A percentile compares a stretch with the other conserved stretches of the same genome.
These are phyloP conservation scores for Halcyon leucocephala DNA, from an alignment of 2,797 vertebrate species.

Conservation along the genomic window DNA sequence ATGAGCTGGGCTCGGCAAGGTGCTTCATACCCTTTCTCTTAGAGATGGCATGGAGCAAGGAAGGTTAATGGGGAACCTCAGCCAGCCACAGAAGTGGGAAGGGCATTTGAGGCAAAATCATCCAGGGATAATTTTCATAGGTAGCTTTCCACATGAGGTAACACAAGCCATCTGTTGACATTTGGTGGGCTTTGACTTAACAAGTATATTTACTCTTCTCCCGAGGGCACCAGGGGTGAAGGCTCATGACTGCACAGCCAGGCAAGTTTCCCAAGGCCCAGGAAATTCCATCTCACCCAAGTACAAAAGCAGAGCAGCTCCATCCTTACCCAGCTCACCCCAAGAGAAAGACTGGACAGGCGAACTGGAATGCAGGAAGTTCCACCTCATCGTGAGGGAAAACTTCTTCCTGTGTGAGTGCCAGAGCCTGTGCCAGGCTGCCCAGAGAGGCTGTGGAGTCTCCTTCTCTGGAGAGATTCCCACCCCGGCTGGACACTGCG, in stretches of 20 bases:
- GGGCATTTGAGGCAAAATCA: background rate
- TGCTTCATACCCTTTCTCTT: background rate
- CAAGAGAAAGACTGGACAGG: background rate
- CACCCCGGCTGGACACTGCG: too few relatives aligned
- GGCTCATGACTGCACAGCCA: background rate
- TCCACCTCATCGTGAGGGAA: too few relatives aligned
- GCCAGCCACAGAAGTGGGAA: background rate
- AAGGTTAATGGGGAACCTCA: background rate
- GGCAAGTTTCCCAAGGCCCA: background rate
- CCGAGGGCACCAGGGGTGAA: background rate
- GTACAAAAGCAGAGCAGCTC: background rate
- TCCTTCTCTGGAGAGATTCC: too few relatives aligned
- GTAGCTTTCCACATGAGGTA: background rate
- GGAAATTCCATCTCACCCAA: background rate
- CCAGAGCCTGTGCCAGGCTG: too few relatives aligned
- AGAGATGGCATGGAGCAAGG: background rate
- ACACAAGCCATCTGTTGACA: background rate
- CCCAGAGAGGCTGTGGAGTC: too few relatives aligned
- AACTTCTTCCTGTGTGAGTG: too few relatives aligned
- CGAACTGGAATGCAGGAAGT: too few relatives aligned
- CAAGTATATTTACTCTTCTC: background rate
- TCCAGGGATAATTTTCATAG: background rate
- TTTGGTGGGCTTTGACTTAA: background rate
- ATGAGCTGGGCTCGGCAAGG: background rate
- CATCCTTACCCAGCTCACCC: background rate